Evolutionary conservation across 2,888 invertebrate species (phyloP), one percentile per base, ranked within the genome.

Genomic region (Carabus problematicus): DNA sequence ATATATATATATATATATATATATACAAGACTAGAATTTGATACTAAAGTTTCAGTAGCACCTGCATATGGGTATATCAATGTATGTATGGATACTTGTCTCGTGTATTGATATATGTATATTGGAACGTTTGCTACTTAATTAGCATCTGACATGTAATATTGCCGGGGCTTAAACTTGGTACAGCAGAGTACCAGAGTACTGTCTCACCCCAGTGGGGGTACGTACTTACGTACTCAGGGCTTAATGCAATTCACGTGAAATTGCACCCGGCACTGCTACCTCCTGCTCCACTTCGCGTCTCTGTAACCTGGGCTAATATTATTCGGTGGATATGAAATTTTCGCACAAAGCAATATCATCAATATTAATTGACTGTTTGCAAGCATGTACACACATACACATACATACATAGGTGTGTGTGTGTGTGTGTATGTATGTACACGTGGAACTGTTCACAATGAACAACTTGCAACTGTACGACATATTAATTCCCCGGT

Each of bases 101-200:
- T n/a, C n/a, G 6, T 29, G 29, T 29, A 29, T 29, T 2, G 2
- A 29, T 29, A 29, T 29, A 6, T 29, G 3, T 29, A 29, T 29
- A 29, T 29, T 29, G n/a, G n/a, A n/a, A 60, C 45, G 45, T 43
- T 43, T 60, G 4, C 45, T 43, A 29, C 60, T 60, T 60, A 60
- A 60, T 60, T 60, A 60, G 43, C 43, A 60, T 60, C 60, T 60
- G 14, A 60, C 60, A 60, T 60, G 60, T 60, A 43, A 43, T 60
- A 60, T n/a, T 45, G 45, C 45, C 60, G n/a, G n/a, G n/a, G n/a
- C 60, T 43, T 43, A 2, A 11, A 19, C 60, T 60, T 60, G 60
- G 42, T 60, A 43, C 43, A 18, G 42, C 42, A 42, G 42, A 8
- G n/a, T n/a, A n/a, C n/a, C n/a, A n/a, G n/a, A n/a, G 9, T 9